Evolutionary conservation across 2,113 vertebrate genomes (phyloP).

Genomic region (Gymnorhina tibicen): DNA sequence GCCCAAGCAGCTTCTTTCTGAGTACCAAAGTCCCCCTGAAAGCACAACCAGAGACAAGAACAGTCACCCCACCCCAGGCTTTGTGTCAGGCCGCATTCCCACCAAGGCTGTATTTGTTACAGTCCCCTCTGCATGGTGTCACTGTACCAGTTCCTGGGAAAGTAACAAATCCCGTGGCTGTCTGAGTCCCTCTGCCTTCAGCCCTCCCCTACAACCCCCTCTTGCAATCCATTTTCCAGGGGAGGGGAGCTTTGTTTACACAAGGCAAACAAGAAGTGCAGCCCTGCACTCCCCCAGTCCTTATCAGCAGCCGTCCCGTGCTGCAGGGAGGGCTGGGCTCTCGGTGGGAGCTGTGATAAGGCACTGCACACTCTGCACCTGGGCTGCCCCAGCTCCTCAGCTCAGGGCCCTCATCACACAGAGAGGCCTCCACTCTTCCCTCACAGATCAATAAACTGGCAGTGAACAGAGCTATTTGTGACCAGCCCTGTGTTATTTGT

Average conservation of each 20-base stretch:
- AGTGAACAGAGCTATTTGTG: background rate
- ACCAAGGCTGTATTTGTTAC: background rate
- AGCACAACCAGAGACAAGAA: background rate
- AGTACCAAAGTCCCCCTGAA: slow-evolving; percentile 97
- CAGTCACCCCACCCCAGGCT: background rate
- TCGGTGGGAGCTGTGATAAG: background rate
- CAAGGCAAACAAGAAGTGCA: background rate
- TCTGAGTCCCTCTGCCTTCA: background rate
- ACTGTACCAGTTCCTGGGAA: background rate
- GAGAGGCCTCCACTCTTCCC: background rate
- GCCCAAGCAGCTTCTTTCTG: slow-evolving; percentile 99
- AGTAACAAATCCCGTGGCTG: background rate
- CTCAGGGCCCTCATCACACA: background rate
- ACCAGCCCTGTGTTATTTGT: background rate
- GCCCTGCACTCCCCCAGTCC: background rate
- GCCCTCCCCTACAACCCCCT: background rate
- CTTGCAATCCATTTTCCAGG: fast-evolving
- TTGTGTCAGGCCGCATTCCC: background rate
- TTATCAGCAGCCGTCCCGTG: background rate
- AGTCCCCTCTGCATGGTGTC: background rate
- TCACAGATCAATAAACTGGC: background rate
- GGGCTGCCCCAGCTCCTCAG: background rate
- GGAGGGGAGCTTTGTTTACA: background rate
- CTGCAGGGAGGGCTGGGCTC: background rate
- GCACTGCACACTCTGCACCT: background rate